phyloP scores from a whole-genome alignment of 1,140 invertebrate species.

The Steinernema feltiae region DNA sequence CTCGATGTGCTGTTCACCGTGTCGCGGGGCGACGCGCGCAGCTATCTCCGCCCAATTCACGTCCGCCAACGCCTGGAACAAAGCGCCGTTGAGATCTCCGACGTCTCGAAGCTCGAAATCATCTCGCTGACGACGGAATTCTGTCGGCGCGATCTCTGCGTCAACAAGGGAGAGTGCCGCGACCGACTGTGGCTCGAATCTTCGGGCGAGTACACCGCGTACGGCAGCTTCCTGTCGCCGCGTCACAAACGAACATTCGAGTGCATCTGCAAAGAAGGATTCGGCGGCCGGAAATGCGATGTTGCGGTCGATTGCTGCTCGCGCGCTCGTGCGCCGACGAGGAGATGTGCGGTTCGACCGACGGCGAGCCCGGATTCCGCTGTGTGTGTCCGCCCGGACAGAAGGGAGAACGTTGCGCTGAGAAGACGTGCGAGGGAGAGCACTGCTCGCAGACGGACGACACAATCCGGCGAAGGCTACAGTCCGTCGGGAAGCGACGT shows the following conservation, averaged over 20 bases:
- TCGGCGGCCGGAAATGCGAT: conserved; percentile 47
- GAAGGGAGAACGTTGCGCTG: conserved; percentile 65
- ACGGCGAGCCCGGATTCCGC: conserved; percentile 68
- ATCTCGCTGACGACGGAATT: conserved; percentile 67
- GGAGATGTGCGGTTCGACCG: conserved; percentile 70
- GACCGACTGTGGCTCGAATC: conserved; percentile 71
- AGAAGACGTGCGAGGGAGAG: conserved; percentile 45
- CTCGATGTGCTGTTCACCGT: conserved; percentile 1
- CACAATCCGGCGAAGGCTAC: conserved; percentile 70
- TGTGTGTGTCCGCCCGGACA: conserved; percentile 73
- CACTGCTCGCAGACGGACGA: conserved; percentile 59
- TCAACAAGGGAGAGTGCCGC: conserved; percentile 75
- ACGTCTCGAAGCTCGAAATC: background rate
- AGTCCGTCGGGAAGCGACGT: conserved; percentile 76
- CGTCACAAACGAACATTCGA: conserved; percentile 71
- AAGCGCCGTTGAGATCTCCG: conserved; percentile 5
- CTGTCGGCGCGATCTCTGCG: conserved; percentile 71
- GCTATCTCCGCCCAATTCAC: background rate
- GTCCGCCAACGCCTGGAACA: background rate
- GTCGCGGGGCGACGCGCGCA: background rate
- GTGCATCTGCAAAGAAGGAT: conserved; percentile 75
- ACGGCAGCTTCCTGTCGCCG: conserved; percentile 75
- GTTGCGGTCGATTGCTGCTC: conserved; percentile 48
- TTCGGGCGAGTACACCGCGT: conserved; percentile 61
- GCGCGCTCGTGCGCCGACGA: conserved; percentile 67